phyloP scores from a whole-genome alignment of 2,113 vertebrate genomes.

The Mus spicilegus region DNA sequence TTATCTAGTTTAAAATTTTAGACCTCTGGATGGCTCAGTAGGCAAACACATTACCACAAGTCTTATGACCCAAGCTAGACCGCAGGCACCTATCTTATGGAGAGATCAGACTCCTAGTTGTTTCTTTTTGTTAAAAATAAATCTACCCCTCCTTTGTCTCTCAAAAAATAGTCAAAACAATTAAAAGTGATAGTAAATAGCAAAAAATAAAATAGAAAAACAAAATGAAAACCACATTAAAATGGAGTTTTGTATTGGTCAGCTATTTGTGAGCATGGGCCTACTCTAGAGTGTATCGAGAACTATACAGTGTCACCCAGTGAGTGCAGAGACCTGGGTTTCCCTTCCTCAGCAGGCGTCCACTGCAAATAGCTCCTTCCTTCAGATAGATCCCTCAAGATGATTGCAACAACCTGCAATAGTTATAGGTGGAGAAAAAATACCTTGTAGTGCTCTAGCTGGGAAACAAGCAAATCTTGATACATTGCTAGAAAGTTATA shows the following conservation, averaged over 20 bases:
- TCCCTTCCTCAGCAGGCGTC: background rate
- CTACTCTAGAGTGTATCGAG: too few species aligned
- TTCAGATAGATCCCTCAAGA: background rate
- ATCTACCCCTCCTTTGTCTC: background rate
- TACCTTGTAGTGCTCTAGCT: slow-evolving; percentile 46
- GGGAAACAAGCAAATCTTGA: slow-evolving; percentile 63
- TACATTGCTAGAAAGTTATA: slow-evolving; percentile 50
- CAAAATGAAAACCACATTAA: background rate
- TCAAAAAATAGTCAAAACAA: background rate
- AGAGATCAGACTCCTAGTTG: background rate
- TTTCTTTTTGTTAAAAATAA: background rate
- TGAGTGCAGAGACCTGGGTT: background rate
- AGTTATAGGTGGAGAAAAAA: slow-evolving; percentile 57
- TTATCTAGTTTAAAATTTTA: slow-evolving; percentile 19
- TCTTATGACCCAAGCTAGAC: too few species aligned
- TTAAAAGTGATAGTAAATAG: background rate
- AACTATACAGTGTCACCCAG: background rate
- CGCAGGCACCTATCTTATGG: background rate
- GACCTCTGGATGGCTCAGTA: background rate
- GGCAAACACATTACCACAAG: background rate
- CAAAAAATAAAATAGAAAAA: background rate
- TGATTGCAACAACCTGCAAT: slow-evolving; percentile 51
- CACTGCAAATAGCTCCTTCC: background rate
- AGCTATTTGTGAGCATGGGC: background rate
- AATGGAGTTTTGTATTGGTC: background rate